phyloP scores from a whole-genome alignment of 2,113 vertebrate species.

The Argyrosomus japonicus region DNA sequence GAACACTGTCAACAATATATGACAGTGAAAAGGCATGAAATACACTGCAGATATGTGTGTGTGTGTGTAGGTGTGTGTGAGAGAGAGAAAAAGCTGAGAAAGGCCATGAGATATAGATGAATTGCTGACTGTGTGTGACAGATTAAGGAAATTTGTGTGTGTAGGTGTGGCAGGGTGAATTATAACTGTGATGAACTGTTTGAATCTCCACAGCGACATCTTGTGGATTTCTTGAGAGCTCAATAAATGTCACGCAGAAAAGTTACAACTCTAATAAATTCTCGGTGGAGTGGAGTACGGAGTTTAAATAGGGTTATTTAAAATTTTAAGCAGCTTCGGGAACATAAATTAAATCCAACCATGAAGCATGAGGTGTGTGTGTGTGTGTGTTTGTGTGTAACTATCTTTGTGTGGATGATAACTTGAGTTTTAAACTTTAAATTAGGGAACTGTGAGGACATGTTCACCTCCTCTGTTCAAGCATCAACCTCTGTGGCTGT shows the following conservation, averaged over 20 bases:
- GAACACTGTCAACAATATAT: constrained; percentile 13
- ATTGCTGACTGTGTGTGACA: constrained; percentile 32
- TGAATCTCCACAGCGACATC: constrained; percentile 34
- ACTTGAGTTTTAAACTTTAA: not conserved
- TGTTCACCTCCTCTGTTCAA: not conserved
- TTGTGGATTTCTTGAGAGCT: constrained; percentile 29
- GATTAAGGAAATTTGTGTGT: constrained; percentile 30
- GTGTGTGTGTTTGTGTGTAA: not conserved
- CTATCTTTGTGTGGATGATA: constrained; percentile 1
- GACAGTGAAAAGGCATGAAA: constrained; percentile 34
- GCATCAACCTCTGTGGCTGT: no score
- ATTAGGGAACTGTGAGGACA: not conserved
- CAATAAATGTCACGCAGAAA: constrained; percentile 7
- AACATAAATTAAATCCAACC: constrained; percentile 10
- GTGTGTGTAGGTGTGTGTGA: not conserved
- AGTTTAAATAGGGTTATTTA: constrained; percentile 6
- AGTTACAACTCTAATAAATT: not conserved
- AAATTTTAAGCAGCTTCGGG: not conserved
- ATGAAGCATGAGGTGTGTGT: not conserved
- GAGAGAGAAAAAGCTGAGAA: constrained; percentile 9
- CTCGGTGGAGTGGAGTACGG: not conserved
- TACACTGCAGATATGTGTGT: not conserved
- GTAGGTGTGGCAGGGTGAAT: not conserved
- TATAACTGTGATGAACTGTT: not conserved
- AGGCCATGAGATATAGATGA: constrained; percentile 56